Percentiles rank a stretch among this genome's conserved stretches.
These are phyloP conservation scores for Ceyx erithaca DNA, from an alignment of 2,797 vertebrate species.

Conservation along the genomic window DNA sequence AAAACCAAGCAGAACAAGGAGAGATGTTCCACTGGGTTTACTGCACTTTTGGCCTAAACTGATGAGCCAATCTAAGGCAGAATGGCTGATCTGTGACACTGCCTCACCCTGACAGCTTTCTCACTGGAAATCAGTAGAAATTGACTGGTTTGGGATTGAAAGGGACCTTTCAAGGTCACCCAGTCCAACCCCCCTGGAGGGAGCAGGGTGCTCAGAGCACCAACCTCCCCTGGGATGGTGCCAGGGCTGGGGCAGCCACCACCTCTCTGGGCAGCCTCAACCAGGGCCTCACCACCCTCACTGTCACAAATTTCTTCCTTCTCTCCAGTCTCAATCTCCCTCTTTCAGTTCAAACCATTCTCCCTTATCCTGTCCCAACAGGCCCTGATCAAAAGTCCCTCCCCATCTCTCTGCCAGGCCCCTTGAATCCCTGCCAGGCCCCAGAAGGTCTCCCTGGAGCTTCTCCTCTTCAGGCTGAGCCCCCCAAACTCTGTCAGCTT, in stretches of 20 bases:
- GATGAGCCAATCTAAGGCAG: not conserved
- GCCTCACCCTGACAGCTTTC: not conserved
- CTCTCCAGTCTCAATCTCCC: too few relatives aligned
- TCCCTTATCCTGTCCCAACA: not conserved
- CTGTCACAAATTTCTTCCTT: not conserved
- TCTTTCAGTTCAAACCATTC: not conserved
- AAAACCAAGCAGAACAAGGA: not conserved
- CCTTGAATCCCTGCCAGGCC: too few relatives aligned
- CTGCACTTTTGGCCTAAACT: not conserved
- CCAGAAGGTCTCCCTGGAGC: too few relatives aligned
- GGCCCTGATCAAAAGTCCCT: not conserved
- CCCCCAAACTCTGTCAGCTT: not conserved
- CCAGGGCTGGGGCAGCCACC: not conserved
- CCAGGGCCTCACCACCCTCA: too few relatives aligned
- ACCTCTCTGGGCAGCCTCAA: not conserved
- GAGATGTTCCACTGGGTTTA: constrained; percentile 3
- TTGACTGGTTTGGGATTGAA: too few relatives aligned
- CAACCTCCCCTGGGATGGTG: not conserved
- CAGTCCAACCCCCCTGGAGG: not conserved
- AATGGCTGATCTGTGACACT: not conserved
- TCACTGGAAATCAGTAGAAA: not conserved
- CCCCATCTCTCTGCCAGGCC: too few relatives aligned
- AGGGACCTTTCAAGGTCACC: not conserved
- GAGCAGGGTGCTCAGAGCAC: not conserved
- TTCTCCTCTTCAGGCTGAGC: too few relatives aligned